Base-by-base conservation (phyloP, 2,113 vertebrate genomes). In the Casuarius casuarius region DNA sequence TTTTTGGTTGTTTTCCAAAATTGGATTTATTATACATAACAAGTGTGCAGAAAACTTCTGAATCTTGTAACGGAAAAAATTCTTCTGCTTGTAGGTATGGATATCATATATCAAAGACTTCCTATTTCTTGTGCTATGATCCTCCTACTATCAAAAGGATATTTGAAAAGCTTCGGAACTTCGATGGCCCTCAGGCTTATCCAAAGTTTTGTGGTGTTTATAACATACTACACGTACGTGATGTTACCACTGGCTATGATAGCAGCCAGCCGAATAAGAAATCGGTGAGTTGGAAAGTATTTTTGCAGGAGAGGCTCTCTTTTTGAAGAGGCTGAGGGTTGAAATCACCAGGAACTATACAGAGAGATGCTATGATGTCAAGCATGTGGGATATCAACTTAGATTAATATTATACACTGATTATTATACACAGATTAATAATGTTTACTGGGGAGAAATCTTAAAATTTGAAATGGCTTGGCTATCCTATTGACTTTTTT, bases 181-280 rank as follows among this genome's bases (percentile, higher is more conserved):
- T 99, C 5, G 97, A 96, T 4, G 96, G 92, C 4, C 94, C 97
- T 7, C 97, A 97, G 67, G 97, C 97, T 6, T 99, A 99, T 22
- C 99, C 99, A 3, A 95, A 93, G 31, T 92, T 31, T 19, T 99
- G 99, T 73, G 99, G 98, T 1, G 11, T 87, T 31, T 98, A 98
- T 94, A 96, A 40, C 59, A 98, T 99, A 58, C n/a, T 98, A 10
- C 98, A 99, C 0, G 71, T 99, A 7, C 95, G 99, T 68, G 99
- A 99, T 12, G 19, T 99, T 12, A 99, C 99, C 96, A 99, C 98
- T 7, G 99, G 99, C 77, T 99, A 99, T 25, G 99, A 99, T 91
- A 99, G 99, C 98, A 99, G 99, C 97, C 99, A 97, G 76, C 97
- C 94, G 0, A 98, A 98, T 96, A 96, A 97, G 61, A 97, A 98